Base-by-base conservation (phyloP, 2,888 invertebrate genomes). In the Tinea trinotella region DNA sequence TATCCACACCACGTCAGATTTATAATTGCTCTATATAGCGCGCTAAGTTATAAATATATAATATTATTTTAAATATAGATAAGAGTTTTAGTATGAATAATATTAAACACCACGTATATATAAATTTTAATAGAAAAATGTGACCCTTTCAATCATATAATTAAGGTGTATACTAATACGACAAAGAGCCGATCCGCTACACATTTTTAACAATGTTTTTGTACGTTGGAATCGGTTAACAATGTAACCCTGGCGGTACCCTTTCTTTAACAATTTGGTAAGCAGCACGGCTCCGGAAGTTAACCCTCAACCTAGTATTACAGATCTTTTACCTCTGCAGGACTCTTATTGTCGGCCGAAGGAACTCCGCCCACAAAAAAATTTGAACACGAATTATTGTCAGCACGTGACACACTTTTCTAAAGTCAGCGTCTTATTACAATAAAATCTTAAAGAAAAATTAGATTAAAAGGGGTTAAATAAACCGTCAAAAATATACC, bases 141-240 rank as follows among this genome's bases (percentile, higher is more conserved):
- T 84, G 84, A 84, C 85, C 85, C 85, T 81, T 85, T 80, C 74
- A 77, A 77, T 75, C 79, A 76, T 68, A 80, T 85, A 85, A 85
- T 85, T 84, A 77, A 80, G 74, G 83, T 81, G 85, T 80, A 74
- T 74, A 77, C 75, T n/a, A 61, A 71, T 67, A 62, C 68, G 60
- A 83, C 82, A 84, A 84, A 74, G 68, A 64, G 68, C 63, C 74
- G 74, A 82, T 84, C 81, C 74, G 80, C 82, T 72, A 81, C 82
- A 78, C 68, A 70, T 76, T 77, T 73, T 73, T 75, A 78, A 76
- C 74, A 70, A 64, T 76, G 72, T 79, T 81, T n/a, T 83, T 84
- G 74, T 83, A 68, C 80, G 73, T 72, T 72, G 71, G 69, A 83
- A 85, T 83, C 85, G 85, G 82, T 82, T 82, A 71, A 85, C 85